These are phyloP conservation scores for Melanostoma scalare DNA, from an alignment of 2,888 invertebrate species.

Conservation along the genomic window DNA sequence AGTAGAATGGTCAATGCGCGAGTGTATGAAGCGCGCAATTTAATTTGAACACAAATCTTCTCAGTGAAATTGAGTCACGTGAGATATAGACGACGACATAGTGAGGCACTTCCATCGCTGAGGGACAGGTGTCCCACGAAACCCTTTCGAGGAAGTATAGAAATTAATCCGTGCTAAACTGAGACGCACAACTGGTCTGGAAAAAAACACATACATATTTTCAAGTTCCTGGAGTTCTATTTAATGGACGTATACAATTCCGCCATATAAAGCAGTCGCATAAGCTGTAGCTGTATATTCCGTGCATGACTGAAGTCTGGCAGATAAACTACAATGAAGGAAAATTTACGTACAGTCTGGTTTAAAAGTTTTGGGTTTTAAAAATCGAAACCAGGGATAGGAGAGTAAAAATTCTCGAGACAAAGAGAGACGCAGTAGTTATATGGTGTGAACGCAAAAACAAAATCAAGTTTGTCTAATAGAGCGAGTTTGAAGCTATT, in stretches of 20 bases:
- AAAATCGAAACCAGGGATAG: too few species aligned
- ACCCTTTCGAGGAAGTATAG: conserved; percentile 11
- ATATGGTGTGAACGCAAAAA: too few species aligned
- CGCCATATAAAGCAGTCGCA: background rate
- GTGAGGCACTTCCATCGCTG: conserved; percentile 31
- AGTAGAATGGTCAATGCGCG: conserved; percentile 49
- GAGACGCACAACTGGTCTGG: conserved; percentile 26
- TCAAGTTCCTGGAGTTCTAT: conserved; percentile 10
- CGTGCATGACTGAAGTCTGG: conserved; percentile 27
- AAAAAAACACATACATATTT: conserved; percentile 29
- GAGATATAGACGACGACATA: conserved; percentile 58
- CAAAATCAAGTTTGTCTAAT: too few species aligned
- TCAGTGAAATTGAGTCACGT: conserved; percentile 50
- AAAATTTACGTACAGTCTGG: conserved; percentile 37
- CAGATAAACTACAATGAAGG: conserved; percentile 55
- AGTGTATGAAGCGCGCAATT: conserved; percentile 44
- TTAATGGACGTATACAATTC: conserved; percentile 36
- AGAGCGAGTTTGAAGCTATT: too few species aligned
- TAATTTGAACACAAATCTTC: conserved; percentile 61
- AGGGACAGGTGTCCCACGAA: conserved; percentile 53
- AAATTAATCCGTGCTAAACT: conserved; percentile 25
- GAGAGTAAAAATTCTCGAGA: too few species aligned
- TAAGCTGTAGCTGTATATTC: conserved; percentile 8
- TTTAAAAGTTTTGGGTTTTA: background rate
- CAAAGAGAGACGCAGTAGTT: too few species aligned